Evolutionary conservation across 2,113 vertebrate species (phyloP).

Genomic region (Melanotaenia duboulayi): DNA sequence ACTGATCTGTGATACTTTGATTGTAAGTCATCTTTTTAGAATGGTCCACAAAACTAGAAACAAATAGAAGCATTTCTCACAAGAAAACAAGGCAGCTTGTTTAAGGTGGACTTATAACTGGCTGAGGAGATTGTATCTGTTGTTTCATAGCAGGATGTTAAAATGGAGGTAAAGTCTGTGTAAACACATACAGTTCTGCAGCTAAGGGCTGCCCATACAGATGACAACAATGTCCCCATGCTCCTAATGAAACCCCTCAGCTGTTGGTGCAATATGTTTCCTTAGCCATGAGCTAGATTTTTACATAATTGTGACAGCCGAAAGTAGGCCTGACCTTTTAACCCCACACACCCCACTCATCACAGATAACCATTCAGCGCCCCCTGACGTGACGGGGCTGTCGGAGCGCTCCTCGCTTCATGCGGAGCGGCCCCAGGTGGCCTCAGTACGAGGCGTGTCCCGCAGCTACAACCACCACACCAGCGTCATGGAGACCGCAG

Average conservation of each 20-base stretch:
- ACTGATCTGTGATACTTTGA: background rate
- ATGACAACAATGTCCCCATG: background rate
- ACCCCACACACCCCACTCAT: slow-evolving; percentile 70
- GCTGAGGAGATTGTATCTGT: background rate
- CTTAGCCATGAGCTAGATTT: slow-evolving; percentile 1
- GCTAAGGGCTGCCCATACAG: background rate
- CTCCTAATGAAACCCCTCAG: background rate
- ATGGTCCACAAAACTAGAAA: too few species aligned
- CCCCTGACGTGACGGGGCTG: slow-evolving; percentile 94
- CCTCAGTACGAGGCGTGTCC: slow-evolving; percentile 87
- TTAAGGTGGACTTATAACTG: too few species aligned
- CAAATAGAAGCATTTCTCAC: too few species aligned
- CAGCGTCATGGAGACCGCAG: slow-evolving; percentile 91
- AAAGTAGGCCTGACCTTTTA: slow-evolving; percentile 53
- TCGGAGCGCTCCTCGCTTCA: slow-evolving; percentile 81
- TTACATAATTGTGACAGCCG: slow-evolving; percentile 15
- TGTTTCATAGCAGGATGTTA: background rate
- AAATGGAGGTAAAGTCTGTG: background rate
- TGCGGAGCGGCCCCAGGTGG: slow-evolving; percentile 85
- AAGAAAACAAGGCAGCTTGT: too few species aligned
- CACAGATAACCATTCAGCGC: slow-evolving; percentile 90
- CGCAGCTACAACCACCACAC: slow-evolving; percentile 83
- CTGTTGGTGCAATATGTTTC: slow-evolving; percentile 3
- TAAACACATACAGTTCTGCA: background rate
- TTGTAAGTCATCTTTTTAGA: too few species aligned